A percentile compares a stretch with the other conserved stretches of the same genome.
phyloP scores from a whole-genome alignment of 1,140 invertebrate genomes.

The Carcinoscorpius rotundicauda region DNA sequence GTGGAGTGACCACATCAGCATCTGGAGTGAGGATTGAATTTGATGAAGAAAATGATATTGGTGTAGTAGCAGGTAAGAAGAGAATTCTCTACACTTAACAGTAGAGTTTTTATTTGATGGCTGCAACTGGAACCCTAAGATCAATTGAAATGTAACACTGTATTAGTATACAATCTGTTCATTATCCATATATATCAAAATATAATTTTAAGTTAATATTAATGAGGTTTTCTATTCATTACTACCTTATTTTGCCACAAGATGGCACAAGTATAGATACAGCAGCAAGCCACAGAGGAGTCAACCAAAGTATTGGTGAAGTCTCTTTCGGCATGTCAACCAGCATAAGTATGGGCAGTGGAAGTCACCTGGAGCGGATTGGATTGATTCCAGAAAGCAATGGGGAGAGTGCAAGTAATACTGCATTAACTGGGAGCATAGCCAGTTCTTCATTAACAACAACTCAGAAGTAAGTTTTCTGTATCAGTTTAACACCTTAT shows the following conservation, averaged over 20 bases:
- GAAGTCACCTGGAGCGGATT: slow-evolving; percentile 51
- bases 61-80: slow-evolving; percentile 17
- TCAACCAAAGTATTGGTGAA: slow-evolving; percentile 68
- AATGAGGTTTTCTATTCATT: too few species aligned
- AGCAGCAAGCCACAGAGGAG: slow-evolving; percentile 31
- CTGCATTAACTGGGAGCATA: slow-evolving; percentile 58
- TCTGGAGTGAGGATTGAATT: slow-evolving; percentile 61
- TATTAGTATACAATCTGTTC: too few species aligned
- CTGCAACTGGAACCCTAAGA: too few species aligned
- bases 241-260: neutral
- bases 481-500: too few species aligned
- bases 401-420: slow-evolving; percentile 56
- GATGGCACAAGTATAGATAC: slow-evolving; percentile 26
- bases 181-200: too few species aligned
- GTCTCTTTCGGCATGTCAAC: slow-evolving; percentile 44
- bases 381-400: slow-evolving; percentile 44
- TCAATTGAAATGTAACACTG: too few species aligned
- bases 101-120: too few species aligned
- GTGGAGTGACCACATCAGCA: slow-evolving; percentile 56
- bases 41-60: slow-evolving; percentile 42
- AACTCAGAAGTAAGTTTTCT: too few species aligned
- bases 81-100: too few species aligned
- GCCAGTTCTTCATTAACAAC: slow-evolving; percentile 36
- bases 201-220: too few species aligned
- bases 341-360: slow-evolving; percentile 57